A percentile compares a stretch with the other conserved stretches of the same genome.
Evolutionary conservation across 2,113 vertebrate genomes (phyloP).

Genomic region (Anolis carolinensis): DNA sequence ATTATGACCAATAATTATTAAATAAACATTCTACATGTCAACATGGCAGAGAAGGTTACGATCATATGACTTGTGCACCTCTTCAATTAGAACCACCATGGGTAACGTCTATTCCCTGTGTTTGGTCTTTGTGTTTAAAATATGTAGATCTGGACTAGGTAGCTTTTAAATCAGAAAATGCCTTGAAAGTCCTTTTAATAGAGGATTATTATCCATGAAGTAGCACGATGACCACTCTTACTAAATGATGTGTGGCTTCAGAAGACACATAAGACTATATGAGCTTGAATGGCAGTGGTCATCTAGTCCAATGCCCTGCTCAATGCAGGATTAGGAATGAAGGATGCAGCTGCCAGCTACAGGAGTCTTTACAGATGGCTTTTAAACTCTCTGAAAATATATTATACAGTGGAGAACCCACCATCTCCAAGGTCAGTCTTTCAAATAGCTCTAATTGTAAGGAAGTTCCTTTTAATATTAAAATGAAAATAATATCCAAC

Average conservation of each 20-base stretch:
- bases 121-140: background rate
- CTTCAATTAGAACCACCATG: background rate
- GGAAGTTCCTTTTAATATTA: background rate
- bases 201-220: background rate
- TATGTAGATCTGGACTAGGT: background rate
- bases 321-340: background rate
- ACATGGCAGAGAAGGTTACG: background rate
- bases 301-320: background rate
- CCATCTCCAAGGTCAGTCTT: background rate
- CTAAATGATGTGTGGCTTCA: background rate
- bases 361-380: too few species aligned
- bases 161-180: background rate
- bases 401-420: background rate
- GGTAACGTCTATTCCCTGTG: background rate
- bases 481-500: too few species aligned
- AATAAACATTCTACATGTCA: background rate
- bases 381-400: background rate
- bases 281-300: background rate
- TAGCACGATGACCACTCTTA: background rate
- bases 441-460: background rate
- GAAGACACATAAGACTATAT: background rate
- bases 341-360: background rate
- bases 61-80: background rate
- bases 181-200: background rate
- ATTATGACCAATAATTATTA: background rate